A percentile compares a stretch with the other conserved stretches of the same genome.
Conservation (phyloP, 2,888 invertebrate genomes). For the Brenthis daphne region DNA sequence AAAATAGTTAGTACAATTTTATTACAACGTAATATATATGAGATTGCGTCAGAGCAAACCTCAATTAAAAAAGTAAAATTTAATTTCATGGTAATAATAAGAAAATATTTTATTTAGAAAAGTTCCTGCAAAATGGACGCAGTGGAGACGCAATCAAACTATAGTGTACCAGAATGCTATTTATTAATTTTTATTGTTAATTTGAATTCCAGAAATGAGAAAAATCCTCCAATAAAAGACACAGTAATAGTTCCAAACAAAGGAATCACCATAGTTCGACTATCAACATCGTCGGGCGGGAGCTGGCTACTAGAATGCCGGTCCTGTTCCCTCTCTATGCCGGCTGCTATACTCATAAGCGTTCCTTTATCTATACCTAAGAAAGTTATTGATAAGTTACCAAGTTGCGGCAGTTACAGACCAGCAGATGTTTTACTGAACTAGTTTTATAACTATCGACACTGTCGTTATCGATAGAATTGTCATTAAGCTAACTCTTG, state of each 20-base stretch:
- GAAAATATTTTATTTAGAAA: too few relatives aligned
- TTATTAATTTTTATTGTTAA: slow-evolving; percentile 6
- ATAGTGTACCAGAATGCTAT: too few relatives aligned
- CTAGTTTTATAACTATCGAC: slow-evolving; percentile 39
- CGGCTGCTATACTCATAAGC: slow-evolving; percentile 74
- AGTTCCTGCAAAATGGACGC: too few relatives aligned
- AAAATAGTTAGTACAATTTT: too few relatives aligned
- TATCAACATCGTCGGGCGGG: slow-evolving; percentile 81
- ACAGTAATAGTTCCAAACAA: slow-evolving; percentile 85
- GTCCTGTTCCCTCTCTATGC: slow-evolving; percentile 65
- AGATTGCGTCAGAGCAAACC: too few relatives aligned
- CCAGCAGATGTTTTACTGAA: slow-evolving; percentile 74
- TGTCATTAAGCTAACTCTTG: not conserved
- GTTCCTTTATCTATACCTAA: slow-evolving; percentile 70
- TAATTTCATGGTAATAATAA: too few relatives aligned
- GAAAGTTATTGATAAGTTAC: slow-evolving; percentile 67
- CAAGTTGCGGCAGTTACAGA: slow-evolving; percentile 76
- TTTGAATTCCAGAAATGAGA: slow-evolving; percentile 67
- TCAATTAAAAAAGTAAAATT: too few relatives aligned
- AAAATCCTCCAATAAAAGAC: slow-evolving; percentile 82
- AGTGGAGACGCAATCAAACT: too few relatives aligned
- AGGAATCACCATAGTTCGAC: slow-evolving; percentile 81
- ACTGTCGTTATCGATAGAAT: not conserved
- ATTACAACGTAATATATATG: too few relatives aligned
- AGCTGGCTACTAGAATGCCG: slow-evolving; percentile 75